These are phyloP conservation scores for Lagenorhynchus albirostris DNA, from an alignment of 2,113 vertebrate genomes.

Conservation along the genomic window DNA sequence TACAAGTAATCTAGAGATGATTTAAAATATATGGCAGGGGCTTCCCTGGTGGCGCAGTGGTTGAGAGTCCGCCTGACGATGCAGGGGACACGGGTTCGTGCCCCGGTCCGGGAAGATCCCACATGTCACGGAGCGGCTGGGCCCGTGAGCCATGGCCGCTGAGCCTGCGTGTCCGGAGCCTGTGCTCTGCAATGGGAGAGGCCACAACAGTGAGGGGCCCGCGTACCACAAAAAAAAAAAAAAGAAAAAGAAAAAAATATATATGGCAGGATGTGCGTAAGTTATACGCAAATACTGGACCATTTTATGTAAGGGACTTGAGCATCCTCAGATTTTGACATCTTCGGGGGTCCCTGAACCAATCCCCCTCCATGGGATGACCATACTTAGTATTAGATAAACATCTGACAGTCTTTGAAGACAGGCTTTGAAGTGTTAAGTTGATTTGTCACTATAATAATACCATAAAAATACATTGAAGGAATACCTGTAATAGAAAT, in stretches of 20 bases:
- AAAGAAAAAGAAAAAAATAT: not conserved
- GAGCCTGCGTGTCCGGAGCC: too few species aligned
- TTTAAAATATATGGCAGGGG: not conserved
- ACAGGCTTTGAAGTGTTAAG: not conserved
- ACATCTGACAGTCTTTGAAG: not conserved
- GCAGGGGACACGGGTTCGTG: too few species aligned
- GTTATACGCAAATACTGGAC: not conserved
- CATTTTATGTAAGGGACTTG: not conserved
- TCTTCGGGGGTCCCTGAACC: not conserved
- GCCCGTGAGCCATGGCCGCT: too few species aligned
- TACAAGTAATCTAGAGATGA: not conserved
- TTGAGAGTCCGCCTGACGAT: too few species aligned
- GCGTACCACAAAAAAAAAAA: too few species aligned
- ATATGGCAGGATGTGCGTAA: not conserved
- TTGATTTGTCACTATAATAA: not conserved
- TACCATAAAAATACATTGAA: not conserved
- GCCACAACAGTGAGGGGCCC: too few species aligned
- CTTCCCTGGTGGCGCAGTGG: too few species aligned
- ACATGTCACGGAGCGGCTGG: too few species aligned
- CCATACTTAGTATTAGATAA: not conserved
- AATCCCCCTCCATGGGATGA: not conserved
- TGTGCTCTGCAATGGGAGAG: too few species aligned
- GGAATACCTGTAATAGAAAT: not conserved
- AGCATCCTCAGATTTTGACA: not conserved
- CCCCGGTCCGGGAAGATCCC: too few species aligned